Evolutionary conservation across 1,140 invertebrate genomes (phyloP).

Genomic region (Tetramorium simillimum): DNA sequence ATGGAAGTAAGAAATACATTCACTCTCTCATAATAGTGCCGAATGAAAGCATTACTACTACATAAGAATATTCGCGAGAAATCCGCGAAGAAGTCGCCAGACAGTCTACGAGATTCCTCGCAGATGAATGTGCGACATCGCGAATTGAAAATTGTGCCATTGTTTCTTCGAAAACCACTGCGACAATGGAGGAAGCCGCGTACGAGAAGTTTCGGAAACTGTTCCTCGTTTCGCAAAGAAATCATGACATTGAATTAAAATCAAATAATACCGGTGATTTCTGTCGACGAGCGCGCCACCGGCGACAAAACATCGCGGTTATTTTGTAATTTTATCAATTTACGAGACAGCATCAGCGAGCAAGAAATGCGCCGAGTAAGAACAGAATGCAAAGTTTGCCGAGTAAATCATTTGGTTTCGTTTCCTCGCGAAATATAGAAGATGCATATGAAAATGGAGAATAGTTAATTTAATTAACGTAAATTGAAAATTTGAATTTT

Average conservation of each 20-base stretch:
- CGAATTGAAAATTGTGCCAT: slow-evolving; percentile 55
- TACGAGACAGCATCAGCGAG: slow-evolving; percentile 5
- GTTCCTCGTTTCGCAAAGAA: slow-evolving; percentile 28
- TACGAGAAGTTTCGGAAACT: slow-evolving; percentile 52
- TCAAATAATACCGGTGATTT: slow-evolving; percentile 55
- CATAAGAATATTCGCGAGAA: background rate
- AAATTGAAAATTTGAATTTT: background rate
- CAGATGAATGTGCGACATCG: slow-evolving; percentile 17
- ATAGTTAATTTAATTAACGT: slow-evolving; percentile 16
- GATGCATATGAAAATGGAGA: background rate
- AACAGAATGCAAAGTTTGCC: slow-evolving; percentile 32
- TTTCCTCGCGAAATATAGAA: background rate
- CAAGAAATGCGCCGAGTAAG: slow-evolving; percentile 18
- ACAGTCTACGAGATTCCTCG: slow-evolving; percentile 14
- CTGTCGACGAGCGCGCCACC: background rate
- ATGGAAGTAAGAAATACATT: slow-evolving; percentile 30
- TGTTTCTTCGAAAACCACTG: slow-evolving; percentile 43
- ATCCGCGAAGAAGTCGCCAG: slow-evolving; percentile 52
- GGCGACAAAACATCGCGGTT: slow-evolving; percentile 3
- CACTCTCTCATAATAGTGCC: slow-evolving; percentile 28
- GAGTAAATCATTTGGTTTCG: background rate
- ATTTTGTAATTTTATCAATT: slow-evolving; percentile 54
- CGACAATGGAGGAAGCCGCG: slow-evolving; percentile 13
- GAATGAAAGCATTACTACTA: slow-evolving; percentile 13
- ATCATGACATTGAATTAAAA: slow-evolving; percentile 73